Evolutionary conservation across 2,888 invertebrate species (phyloP), one percentile per base, ranked within the genome.

Genomic region (Ochropleura plecta): DNA sequence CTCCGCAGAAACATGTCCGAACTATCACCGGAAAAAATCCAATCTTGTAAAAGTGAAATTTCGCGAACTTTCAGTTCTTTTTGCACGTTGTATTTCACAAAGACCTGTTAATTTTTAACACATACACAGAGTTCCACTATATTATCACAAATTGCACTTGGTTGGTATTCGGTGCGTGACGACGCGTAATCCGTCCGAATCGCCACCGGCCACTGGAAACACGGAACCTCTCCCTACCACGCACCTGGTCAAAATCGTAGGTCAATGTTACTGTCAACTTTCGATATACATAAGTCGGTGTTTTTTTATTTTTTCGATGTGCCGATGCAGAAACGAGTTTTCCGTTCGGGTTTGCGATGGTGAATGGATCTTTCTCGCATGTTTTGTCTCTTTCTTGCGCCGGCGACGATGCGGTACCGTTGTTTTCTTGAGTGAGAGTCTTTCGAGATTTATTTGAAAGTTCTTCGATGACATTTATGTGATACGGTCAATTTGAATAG

Each of bases 311-410:
- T 82, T 85, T 72, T 72, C 59, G 69, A 80, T 80, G 78, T 82
- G 80, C 83, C 72, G 70, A 78, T 82, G 88, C 66, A 73, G 78
- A 82, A 83, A 91, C 92, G 90, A 88, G 91, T 88, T 89, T 88
- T 86, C 90, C 71, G 86, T 82, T 75, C 80, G 91, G 89, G 88
- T 88, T 90, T 89, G 90, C 89, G 84, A 88, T 87, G 88, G 93
- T 90, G 93, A 93, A 93, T 93, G 93, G 88, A 85, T 88, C 80
- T 85, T 85, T 79, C 83, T 83, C 81, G 86, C 74, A 85, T 88
- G 86, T 86, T 80, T 79, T 87, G 90, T 91, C 88, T 67, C 88
- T 92, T 88, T 91, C 89, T 86, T 88, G 90, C 92, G 92, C 89
- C 63, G 18, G 89, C 90, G 92, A 88, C 71, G 76, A 65, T 48